Evolutionary conservation across 1,140 invertebrate species (phyloP).

Genomic region (Brachystomella parvula): DNA sequence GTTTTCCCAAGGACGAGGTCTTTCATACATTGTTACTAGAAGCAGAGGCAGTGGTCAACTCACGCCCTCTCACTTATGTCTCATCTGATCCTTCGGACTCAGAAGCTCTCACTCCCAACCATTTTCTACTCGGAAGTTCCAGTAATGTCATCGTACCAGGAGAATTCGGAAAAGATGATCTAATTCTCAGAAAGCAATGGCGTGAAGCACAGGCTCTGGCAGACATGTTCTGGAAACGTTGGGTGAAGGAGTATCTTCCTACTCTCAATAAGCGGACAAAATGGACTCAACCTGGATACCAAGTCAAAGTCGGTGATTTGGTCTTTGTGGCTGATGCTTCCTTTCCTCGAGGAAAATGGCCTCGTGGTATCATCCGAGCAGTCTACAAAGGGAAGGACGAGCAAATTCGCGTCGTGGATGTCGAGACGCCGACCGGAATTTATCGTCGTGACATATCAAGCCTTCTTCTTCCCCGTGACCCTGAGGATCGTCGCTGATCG

Average conservation of each 20-base stretch:
- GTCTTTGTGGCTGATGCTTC: constrained; percentile 17
- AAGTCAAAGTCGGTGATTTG: constrained; percentile 12
- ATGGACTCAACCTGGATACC: constrained; percentile 1
- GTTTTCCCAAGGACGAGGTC: constrained; percentile 36
- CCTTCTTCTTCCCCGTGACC: background rate
- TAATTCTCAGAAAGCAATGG: constrained; percentile 17
- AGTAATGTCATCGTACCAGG: background rate
- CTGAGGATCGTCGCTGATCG: background rate
- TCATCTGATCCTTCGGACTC: constrained; percentile 15
- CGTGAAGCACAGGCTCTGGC: constrained; percentile 12
- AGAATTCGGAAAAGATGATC: background rate
- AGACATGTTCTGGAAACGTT: constrained; percentile 21
- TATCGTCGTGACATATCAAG: background rate
- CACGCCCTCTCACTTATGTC: constrained; percentile 20
- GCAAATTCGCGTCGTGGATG: constrained; percentile 7
- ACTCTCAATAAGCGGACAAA: constrained; percentile 17
- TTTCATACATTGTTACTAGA: constrained; percentile 38
- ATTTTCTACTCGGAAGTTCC: constrained; percentile 17
- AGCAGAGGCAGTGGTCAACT: constrained; percentile 40
- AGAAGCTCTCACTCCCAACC: constrained; percentile 29
- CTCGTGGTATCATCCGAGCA: background rate
- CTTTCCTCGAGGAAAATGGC: constrained; percentile 15
- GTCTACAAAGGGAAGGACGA: constrained; percentile 13
- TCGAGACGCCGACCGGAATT: constrained; percentile 10
- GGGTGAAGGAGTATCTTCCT: constrained; percentile 23